These are phyloP conservation scores for Meliscaeva auricollis DNA, from an alignment of 2,888 invertebrate species.

Conservation along the genomic window DNA sequence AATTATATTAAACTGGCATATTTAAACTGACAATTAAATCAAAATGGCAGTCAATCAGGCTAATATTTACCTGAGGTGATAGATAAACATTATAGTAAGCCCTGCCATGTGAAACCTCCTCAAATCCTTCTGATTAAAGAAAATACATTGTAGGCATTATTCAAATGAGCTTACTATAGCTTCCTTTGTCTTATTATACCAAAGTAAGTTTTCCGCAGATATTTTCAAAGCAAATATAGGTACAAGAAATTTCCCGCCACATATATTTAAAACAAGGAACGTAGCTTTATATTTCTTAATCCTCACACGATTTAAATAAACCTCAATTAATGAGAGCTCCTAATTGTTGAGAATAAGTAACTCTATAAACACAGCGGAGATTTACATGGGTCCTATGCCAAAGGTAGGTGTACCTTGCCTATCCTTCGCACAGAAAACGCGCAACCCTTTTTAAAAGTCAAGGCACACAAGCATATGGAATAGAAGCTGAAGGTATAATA, in stretches of 20 bases:
- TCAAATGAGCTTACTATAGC: not conserved
- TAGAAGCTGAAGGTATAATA: conserved; percentile 31
- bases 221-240: not conserved
- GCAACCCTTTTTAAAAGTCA: conserved; percentile 13
- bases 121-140: no score
- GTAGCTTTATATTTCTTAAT: conserved; percentile 44
- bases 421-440: not conserved
- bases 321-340: conserved; percentile 54
- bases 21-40: no score
- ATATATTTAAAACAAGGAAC: conserved; percentile 1
- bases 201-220: not conserved
- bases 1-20: no score
- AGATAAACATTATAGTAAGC: no score
- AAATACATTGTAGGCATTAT: not conserved
- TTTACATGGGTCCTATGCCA: conserved; percentile 1
- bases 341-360: conserved; percentile 64
- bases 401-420: not conserved
- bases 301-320: conserved; percentile 52
- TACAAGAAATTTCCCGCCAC: not conserved
- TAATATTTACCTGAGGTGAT: no score
- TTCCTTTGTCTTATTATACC: not conserved
- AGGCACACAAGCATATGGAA: conserved; percentile 37
- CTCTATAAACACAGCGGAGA: conserved; percentile 36
- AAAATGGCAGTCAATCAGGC: no score
- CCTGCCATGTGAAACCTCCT: no score